These are phyloP conservation scores for Oenanthe oenanthe DNA, from an alignment of 2,113 vertebrate species.

Conservation along the genomic window DNA sequence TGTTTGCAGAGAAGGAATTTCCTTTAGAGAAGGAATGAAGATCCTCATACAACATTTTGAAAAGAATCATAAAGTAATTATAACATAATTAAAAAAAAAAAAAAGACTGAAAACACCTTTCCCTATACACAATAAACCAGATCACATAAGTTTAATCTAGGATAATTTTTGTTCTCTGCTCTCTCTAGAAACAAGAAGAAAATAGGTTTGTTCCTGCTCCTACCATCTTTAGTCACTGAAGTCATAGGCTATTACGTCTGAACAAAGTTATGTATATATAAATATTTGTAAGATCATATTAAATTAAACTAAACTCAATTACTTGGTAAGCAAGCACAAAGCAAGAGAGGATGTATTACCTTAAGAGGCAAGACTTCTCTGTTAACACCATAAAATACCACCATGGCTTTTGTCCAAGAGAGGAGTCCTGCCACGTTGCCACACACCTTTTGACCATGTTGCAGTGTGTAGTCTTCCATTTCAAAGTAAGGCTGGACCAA, in stretches of 20 bases:
- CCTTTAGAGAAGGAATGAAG: not conserved
- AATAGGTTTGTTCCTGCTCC: not conserved
- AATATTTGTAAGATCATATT: not conserved
- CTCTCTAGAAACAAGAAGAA: not conserved
- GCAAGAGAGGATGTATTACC: conserved; percentile 56
- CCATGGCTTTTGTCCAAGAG: conserved; percentile 83
- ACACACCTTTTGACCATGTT: conserved; percentile 78
- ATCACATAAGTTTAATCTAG: not conserved
- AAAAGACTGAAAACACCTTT: not conserved
- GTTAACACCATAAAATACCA: conserved; percentile 78
- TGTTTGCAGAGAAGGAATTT: not conserved
- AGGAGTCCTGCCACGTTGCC: conserved; percentile 82
- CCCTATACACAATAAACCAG: not conserved
- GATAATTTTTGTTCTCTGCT: not conserved
- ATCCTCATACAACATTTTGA: not conserved
- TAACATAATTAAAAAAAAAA: not conserved
- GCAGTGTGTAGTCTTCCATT: conserved; percentile 79
- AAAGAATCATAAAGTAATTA: not conserved
- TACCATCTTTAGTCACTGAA: not conserved
- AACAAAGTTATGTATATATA: not conserved
- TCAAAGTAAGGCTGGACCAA: conserved; percentile 80
- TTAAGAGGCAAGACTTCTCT: conserved; percentile 81
- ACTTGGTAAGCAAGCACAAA: not conserved
- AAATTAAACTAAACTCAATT: not conserved
- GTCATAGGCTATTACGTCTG: not conserved